Conservation (phyloP, 1,140 invertebrate species). For the Drosophila virilis region DNA sequence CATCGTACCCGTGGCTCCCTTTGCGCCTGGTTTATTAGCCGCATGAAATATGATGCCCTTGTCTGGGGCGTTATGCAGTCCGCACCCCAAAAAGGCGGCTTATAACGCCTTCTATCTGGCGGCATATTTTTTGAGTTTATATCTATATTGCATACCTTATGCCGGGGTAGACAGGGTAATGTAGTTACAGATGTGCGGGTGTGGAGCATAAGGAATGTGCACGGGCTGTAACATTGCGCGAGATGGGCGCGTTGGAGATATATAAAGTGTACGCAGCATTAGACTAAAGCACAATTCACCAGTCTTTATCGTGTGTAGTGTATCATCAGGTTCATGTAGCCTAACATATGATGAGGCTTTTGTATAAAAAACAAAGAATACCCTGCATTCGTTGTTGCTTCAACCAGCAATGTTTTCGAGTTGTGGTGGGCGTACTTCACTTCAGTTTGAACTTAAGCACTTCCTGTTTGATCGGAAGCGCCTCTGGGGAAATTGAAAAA, state of each 20-base stretch:
- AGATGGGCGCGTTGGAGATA: conserved; percentile 7
- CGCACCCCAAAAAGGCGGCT: conserved; percentile 17
- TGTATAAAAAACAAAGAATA: not conserved
- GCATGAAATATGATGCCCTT: conserved; percentile 74
- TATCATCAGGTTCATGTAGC: conserved; percentile 1
- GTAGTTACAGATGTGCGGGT: conserved; percentile 72
- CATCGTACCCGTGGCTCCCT: conserved; percentile 15
- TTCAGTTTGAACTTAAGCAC: conserved; percentile 81
- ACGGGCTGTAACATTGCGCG: not conserved
- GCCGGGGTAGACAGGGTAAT: conserved; percentile 51
- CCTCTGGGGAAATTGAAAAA: conserved; percentile 82
- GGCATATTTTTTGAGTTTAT: conserved; percentile 64
- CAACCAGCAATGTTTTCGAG: conserved; percentile 35
- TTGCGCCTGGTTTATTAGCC: conserved; percentile 69
- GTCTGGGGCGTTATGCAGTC: conserved; percentile 29
- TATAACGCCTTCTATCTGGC: conserved; percentile 17
- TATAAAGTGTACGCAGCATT: not conserved
- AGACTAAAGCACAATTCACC: not conserved
- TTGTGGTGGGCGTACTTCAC: conserved; percentile 50
- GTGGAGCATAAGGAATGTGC: conserved; percentile 12
- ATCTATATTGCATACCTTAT: conserved; percentile 65
- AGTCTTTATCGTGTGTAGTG: conserved; percentile 4
- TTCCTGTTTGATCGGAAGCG: conserved; percentile 82
- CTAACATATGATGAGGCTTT: conserved; percentile 5
- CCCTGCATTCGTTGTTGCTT: conserved; percentile 19